Evolutionary conservation across 1,140 invertebrate species (phyloP).

Genomic region (Drosophila triauraria): DNA sequence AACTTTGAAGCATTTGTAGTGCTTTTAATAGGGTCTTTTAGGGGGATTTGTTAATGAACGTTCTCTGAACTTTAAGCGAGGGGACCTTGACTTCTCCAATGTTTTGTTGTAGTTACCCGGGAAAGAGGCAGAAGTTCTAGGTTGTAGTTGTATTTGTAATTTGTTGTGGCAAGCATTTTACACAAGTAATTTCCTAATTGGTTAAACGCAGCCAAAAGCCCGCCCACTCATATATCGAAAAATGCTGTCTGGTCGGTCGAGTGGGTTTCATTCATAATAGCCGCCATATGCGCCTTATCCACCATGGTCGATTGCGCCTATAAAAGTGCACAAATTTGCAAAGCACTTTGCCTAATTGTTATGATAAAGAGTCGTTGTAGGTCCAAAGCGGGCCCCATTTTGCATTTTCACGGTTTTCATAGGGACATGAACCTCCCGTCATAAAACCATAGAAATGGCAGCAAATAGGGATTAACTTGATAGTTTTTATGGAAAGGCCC

Average conservation of each 20-base stretch:
- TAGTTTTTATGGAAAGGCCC: background rate
- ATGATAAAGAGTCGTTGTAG: constrained; percentile 42
- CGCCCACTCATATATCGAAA: background rate
- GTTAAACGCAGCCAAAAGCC: constrained; percentile 33
- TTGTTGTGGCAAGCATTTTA: constrained; percentile 52
- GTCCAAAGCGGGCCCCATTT: constrained; percentile 1
- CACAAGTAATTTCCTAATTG: constrained; percentile 73
- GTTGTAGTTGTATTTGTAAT: constrained; percentile 29
- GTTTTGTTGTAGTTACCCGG: constrained; percentile 15
- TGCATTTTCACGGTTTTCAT: background rate
- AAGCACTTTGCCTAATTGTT: constrained; percentile 66
- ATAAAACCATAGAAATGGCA: background rate
- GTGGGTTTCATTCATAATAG: constrained; percentile 44
- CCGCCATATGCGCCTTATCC: constrained; percentile 10
- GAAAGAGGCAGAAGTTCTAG: constrained; percentile 27
- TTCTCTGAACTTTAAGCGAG: constrained; percentile 27
- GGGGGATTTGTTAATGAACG: no score
- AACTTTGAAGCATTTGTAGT: no score
- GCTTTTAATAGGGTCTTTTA: no score
- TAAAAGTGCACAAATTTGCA: constrained; percentile 58
- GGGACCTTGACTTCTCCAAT: background rate
- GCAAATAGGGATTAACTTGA: constrained; percentile 13
- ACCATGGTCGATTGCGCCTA: constrained; percentile 47
- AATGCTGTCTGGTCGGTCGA: background rate
- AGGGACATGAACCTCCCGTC: background rate